Conservation (phyloP, 2,888 invertebrate genomes). For the Lycocerus yunnanus region DNA sequence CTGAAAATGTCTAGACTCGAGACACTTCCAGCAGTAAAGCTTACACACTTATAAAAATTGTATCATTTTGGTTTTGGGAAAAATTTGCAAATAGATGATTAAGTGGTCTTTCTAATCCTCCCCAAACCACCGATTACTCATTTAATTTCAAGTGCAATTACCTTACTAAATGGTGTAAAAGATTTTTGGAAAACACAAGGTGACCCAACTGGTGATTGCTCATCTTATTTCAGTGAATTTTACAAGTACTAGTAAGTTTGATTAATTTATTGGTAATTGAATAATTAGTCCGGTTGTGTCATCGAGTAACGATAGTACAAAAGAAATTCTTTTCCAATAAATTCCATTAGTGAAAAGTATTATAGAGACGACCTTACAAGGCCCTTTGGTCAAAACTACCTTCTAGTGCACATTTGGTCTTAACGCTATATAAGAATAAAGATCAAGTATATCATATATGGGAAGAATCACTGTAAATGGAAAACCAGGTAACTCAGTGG, state of each 20-base stretch:
- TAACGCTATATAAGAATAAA: slow-evolving; percentile 57
- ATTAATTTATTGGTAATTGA: not conserved
- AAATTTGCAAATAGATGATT: not conserved
- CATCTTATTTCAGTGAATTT: slow-evolving; percentile 11
- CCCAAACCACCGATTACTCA: not conserved
- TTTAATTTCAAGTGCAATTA: not conserved
- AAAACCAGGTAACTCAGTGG: slow-evolving; percentile 56
- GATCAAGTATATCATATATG: slow-evolving; percentile 59
- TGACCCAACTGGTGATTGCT: slow-evolving; percentile 10
- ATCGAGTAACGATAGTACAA: not conserved
- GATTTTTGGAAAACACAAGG: not conserved
- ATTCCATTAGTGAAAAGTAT: slow-evolving; percentile 27
- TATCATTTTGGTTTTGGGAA: not conserved
- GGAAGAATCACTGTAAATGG: slow-evolving; percentile 59
- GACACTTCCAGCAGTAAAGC: not conserved
- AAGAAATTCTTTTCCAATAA: not conserved
- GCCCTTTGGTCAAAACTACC: slow-evolving; percentile 52
- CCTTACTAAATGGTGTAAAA: not conserved
- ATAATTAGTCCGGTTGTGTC: not conserved
- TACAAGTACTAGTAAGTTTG: not conserved
- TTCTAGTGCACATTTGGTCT: slow-evolving; percentile 53
- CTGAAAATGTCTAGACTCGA: not conserved
- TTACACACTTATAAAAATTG: not conserved
- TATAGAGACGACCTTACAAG: slow-evolving; percentile 55
- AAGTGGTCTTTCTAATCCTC: not conserved